Evolutionary conservation across 2,113 vertebrate species (phyloP).

Genomic region (Ia io): DNA sequence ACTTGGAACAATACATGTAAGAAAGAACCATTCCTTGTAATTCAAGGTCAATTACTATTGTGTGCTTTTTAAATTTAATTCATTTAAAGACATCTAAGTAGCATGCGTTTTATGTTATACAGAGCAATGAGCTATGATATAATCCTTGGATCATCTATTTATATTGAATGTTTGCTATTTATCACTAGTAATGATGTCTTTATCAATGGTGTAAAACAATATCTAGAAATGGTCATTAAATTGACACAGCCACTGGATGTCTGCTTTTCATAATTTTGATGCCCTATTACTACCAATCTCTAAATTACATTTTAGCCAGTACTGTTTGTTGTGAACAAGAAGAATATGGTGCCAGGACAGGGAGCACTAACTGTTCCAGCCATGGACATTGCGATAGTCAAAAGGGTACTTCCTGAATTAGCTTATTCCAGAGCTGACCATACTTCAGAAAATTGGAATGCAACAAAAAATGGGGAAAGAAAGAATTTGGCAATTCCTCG

Average conservation of each 20-base stretch:
- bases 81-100: neutral
- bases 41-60: slow-evolving; percentile 25
- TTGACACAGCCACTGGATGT: neutral
- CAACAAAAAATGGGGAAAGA: neutral
- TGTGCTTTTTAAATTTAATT: neutral
- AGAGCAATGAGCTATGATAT: neutral
- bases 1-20: slow-evolving; percentile 43
- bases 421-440: neutral
- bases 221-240: neutral
- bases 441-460: slow-evolving; percentile 35
- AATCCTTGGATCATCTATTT: neutral
- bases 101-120: neutral
- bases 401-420: neutral
- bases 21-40: slow-evolving; percentile 48
- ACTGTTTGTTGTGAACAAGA: neutral
- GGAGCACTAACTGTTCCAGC: too few species aligned
- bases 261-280: neutral
- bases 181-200: neutral
- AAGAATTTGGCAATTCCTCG: neutral
- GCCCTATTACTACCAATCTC: neutral
- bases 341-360: neutral
- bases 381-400: neutral
- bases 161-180: neutral
- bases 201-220: neutral
- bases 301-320: neutral